Percentiles rank a stretch among this genome's conserved stretches.
Evolutionary conservation across 2,797 vertebrate species (phyloP).

Genomic region (Glossophaga mutica): DNA sequence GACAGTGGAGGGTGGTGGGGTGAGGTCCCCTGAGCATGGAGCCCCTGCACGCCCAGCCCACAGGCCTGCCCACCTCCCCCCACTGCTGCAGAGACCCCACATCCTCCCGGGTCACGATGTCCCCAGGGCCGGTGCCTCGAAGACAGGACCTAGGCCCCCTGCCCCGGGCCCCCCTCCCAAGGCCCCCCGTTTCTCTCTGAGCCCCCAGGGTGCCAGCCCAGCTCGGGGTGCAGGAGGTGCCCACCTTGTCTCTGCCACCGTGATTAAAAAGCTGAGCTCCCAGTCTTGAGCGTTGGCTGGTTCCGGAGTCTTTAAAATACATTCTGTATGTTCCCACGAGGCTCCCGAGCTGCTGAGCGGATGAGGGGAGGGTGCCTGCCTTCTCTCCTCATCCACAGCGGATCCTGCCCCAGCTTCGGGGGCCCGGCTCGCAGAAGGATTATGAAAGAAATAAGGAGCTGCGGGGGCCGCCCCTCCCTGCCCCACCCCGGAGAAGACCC

Average conservation of each 20-base stretch:
- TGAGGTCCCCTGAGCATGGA: not conserved
- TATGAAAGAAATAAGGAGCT: not conserved
- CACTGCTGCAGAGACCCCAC: not conserved
- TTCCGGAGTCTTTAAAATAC: not conserved
- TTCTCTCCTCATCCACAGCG: rapidly evolving
- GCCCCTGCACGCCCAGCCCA: too few species aligned
- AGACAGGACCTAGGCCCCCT: not conserved
- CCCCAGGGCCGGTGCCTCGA: too few species aligned
- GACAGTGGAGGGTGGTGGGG: rapidly evolving
- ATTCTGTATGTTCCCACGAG: not conserved
- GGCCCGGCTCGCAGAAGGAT: not conserved
- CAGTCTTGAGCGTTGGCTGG: not conserved
- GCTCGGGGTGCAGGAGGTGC: rapidly evolving
- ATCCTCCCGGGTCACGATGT: rapidly evolving
- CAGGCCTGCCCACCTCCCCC: not conserved
- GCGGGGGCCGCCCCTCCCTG: rapidly evolving
- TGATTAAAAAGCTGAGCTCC: not conserved
- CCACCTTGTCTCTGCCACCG: not conserved
- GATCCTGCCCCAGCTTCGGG: not conserved
- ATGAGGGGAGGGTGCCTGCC: not conserved
- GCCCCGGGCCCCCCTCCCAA: too few species aligned
- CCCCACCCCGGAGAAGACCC: not conserved
- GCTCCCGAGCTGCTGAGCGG: not conserved
- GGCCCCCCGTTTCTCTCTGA: not conserved
- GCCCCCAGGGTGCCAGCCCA: not conserved